A percentile compares a stretch with the other conserved stretches of the same genome.
These are phyloP conservation scores for Malurus elegans DNA, from an alignment of 2,113 vertebrate species.

Conservation along the genomic window DNA sequence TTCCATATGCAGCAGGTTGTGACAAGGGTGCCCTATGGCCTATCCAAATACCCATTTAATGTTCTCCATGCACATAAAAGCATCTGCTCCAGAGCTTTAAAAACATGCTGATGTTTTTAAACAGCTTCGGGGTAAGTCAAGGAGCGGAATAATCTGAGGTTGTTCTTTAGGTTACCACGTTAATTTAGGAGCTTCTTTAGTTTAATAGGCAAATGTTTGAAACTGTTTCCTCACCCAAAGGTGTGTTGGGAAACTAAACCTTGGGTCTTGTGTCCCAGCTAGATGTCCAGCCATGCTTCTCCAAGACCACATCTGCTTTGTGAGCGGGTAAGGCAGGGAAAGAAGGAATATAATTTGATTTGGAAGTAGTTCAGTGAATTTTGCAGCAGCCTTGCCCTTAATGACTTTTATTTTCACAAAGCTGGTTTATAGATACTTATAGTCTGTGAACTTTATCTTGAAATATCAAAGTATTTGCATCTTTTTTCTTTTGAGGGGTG, in stretches of 20 bases:
- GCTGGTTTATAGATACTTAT: neutral
- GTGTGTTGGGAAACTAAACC: neutral
- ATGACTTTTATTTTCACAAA: conserved; percentile 1
- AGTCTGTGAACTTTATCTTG: conserved; percentile 29
- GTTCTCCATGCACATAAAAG: neutral
- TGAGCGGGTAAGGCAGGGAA: neutral
- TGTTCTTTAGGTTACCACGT: neutral
- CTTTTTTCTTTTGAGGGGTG: neutral
- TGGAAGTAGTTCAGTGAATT: conserved; percentile 8
- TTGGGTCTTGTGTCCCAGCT: neutral
- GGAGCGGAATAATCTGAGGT: neutral
- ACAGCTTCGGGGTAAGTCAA: neutral
- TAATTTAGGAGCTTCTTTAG: neutral
- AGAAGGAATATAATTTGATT: neutral
- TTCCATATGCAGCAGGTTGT: neutral
- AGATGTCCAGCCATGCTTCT: neutral
- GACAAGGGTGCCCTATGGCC: neutral
- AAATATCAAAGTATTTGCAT: conserved; percentile 41
- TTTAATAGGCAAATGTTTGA: neutral
- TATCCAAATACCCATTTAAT: accelerated
- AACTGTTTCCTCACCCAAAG: neutral
- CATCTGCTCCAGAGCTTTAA: neutral
- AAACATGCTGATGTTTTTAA: accelerated
- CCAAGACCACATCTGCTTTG: neutral
- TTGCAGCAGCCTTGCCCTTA: neutral